Evolutionary conservation across 2,113 vertebrate genomes (phyloP).

Genomic region (Podarcis raffonei): DNA sequence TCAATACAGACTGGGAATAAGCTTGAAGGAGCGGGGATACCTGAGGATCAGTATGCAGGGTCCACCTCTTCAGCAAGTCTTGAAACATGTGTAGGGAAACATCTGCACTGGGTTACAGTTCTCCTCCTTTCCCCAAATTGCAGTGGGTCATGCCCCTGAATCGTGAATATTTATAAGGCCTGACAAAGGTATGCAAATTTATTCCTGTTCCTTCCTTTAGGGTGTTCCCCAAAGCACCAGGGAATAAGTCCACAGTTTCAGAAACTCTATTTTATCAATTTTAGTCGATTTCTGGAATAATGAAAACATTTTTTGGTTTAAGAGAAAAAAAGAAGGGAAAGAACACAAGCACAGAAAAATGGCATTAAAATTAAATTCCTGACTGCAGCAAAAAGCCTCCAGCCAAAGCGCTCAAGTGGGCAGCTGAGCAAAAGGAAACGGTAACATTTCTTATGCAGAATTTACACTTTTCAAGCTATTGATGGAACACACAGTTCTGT

Average conservation of each 20-base stretch:
- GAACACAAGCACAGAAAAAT: constrained; percentile 64
- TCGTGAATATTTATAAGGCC: not conserved
- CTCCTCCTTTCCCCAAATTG: not conserved
- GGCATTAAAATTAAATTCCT: constrained; percentile 69
- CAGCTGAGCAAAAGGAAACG: constrained; percentile 66
- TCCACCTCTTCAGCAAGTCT: no score
- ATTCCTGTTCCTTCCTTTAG: no score
- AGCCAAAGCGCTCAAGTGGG: constrained; percentile 67
- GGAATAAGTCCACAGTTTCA: not conserved
- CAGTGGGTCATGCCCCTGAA: not conserved
- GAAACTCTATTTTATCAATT: not conserved
- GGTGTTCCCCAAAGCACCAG: not conserved
- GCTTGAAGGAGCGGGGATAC: not conserved
- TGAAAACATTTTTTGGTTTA: constrained; percentile 40
- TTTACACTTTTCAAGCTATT: constrained; percentile 72
- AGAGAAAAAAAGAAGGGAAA: constrained; percentile 41
- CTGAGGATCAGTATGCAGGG: no score
- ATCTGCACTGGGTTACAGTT: not conserved
- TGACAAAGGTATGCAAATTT: not conserved
- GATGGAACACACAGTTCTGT: constrained; percentile 56
- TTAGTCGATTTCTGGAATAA: constrained; percentile 57
- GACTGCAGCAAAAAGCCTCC: constrained; percentile 56
- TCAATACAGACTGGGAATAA: not conserved
- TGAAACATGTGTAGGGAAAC: not conserved
- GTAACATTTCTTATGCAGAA: constrained; percentile 70